Evolutionary conservation across 2,888 invertebrate genomes (phyloP), one percentile per base, ranked within the genome.

Genomic region (Parnassius apollo): DNA sequence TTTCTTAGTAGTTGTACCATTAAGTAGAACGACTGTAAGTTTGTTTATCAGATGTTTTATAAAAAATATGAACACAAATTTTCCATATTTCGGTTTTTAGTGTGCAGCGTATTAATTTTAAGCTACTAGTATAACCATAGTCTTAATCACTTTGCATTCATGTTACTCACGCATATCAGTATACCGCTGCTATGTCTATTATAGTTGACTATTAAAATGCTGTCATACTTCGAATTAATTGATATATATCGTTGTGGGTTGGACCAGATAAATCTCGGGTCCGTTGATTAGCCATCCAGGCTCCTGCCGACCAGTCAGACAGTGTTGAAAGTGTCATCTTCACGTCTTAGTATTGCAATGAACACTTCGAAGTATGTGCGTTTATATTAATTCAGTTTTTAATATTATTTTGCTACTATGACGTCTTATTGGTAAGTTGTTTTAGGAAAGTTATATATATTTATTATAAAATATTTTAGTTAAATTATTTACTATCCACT

Each of bases 201-300:
- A 56, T 49, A 56, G 50, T 53, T 42, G 58, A 22, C 55, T 50
- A 67, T 61, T 65, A 78, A 78, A 78, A 80, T 72, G 69, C 71
- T 80, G 83, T 79, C 82, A 80, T 65, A 68, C 69, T 62, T 72
- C 73, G 71, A 84, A 82, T 86, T 87, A 86, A 88, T 89, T 88
- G 86, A 88, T 82, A 80, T 83, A 85, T 81, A 81, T 78, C 74
- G 71, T 71, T 67, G 50, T 45, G 70, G 69, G 69, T 61, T 69
- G 69, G 71, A 66, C 55, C 54, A 62, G 69, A 70, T 75, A 83
- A 85, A 86, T 85, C 82, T 82, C 79, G 62, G 80, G 73, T 65
- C 66, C 65, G 60, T 75, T 76, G 78, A 76, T 77, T 75, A 77
- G 74, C 71, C 69, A 64, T 69, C 65, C 68, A 49, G 67, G 67